A percentile compares a stretch with the other conserved stretches of the same genome.
Evolutionary conservation across 2,113 vertebrate genomes (phyloP).

Genomic region (Phrynosoma blainvillii): DNA sequence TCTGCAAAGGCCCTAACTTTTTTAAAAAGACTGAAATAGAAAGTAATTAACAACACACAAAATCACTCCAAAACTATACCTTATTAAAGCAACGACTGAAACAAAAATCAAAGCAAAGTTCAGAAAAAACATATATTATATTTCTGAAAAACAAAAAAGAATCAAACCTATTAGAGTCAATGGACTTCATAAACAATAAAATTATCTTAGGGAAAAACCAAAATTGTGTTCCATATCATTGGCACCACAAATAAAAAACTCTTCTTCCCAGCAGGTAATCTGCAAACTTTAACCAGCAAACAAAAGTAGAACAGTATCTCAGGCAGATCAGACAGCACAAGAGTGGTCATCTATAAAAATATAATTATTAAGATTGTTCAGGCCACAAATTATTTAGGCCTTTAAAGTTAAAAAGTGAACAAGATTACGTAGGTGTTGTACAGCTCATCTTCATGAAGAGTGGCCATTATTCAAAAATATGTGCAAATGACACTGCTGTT

Average conservation of each 20-base stretch:
- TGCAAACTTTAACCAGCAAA: not conserved
- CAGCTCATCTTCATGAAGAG: too few relatives aligned
- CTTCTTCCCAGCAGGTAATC: not conserved
- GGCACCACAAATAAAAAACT: not conserved
- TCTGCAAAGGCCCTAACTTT: too few relatives aligned
- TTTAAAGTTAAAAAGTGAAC: too few relatives aligned
- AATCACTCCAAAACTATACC: not conserved
- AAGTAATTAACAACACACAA: too few relatives aligned
- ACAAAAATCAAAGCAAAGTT: not conserved
- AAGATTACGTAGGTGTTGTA: too few relatives aligned
- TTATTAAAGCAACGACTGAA: not conserved
- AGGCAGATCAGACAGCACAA: too few relatives aligned
- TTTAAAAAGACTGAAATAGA: too few relatives aligned
- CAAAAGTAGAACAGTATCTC: not conserved
- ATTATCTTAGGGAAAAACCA: not conserved
- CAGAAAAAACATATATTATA: not conserved
- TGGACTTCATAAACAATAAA: not conserved
- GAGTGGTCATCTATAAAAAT: too few relatives aligned
- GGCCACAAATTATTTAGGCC: too few relatives aligned
- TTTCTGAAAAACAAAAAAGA: not conserved
- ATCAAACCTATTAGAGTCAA: not conserved
- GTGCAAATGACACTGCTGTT: too few relatives aligned
- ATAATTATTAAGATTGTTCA: too few relatives aligned
- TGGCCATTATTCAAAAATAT: too few relatives aligned
- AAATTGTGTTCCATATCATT: not conserved